A percentile compares a stretch with the other conserved stretches of the same genome.
phyloP scores from a whole-genome alignment of 2,797 vertebrate species.

The Carduelis carduelis region DNA sequence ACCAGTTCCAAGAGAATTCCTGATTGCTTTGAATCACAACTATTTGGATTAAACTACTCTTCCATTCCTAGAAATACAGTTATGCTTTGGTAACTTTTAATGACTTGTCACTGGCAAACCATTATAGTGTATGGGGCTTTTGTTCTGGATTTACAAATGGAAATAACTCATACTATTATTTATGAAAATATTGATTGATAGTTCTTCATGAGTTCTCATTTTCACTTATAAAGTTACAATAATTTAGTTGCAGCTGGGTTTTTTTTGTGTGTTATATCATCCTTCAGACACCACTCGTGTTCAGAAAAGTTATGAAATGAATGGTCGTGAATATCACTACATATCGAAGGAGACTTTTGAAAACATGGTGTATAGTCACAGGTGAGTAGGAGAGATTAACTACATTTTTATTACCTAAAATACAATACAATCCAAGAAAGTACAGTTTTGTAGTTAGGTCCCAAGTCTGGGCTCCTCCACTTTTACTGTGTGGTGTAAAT shows the following conservation, averaged over 20 bases:
- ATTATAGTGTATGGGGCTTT: not conserved
- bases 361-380: conserved; percentile 88
- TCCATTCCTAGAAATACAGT: not conserved
- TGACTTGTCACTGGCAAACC: not conserved
- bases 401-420: not conserved
- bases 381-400: conserved; percentile 67
- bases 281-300: conserved; percentile 89
- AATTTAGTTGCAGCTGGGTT: not conserved
- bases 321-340: conserved; percentile 92
- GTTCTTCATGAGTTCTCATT: not conserved
- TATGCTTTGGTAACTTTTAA: not conserved
- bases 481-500: not conserved
- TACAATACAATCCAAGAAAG: not conserved
- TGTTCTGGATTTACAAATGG: not conserved
- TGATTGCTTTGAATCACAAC: not conserved
- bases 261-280: not conserved
- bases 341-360: conserved; percentile 88
- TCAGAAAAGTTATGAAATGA: conserved; percentile 87
- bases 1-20: not conserved
- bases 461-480: not conserved
- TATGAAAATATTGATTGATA: not conserved
- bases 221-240: not conserved
- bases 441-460: not conserved
- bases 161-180: not conserved
- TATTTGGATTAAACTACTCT: not conserved